phyloP scores from a whole-genome alignment of 2,888 invertebrate genomes.

The Lissonota sp. region DNA sequence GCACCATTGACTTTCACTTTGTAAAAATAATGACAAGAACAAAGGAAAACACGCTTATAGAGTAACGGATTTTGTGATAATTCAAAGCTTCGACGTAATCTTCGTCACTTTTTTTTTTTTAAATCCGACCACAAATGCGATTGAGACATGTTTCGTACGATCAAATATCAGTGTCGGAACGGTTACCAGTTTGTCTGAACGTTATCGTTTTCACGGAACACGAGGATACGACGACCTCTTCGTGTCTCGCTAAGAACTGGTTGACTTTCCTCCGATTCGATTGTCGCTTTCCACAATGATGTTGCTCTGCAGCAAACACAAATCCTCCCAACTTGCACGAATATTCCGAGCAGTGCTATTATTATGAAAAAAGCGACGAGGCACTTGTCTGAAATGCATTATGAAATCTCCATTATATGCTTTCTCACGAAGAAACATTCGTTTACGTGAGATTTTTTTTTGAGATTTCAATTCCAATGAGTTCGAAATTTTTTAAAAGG shows the following conservation, averaged over 20 bases:
- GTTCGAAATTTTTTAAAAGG: neutral
- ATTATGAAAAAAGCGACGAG: constrained; percentile 86
- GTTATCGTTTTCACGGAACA: constrained; percentile 47
- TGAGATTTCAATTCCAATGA: neutral
- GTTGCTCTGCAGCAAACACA: constrained; percentile 14
- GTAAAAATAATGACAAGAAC: too few species aligned
- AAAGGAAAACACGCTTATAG: too few species aligned
- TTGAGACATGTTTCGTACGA: too few species aligned
- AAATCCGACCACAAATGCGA: too few species aligned
- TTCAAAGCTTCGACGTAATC: neutral
- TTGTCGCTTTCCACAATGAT: constrained; percentile 14
- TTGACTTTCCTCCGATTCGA: constrained; percentile 39
- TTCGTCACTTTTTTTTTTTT: too few species aligned
- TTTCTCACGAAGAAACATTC: neutral
- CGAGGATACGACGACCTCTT: constrained; percentile 53
- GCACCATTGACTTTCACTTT: too few species aligned
- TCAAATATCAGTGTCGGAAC: neutral
- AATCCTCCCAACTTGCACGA: constrained; percentile 80
- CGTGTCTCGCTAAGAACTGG: constrained; percentile 53
- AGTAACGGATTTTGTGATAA: neutral
- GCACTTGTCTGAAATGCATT: constrained; percentile 85
- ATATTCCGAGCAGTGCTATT: constrained; percentile 85
- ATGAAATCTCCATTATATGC: neutral
- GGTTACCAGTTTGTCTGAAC: constrained; percentile 6
- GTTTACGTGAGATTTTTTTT: neutral